These are phyloP conservation scores for Hoplodrina ambigua DNA, from an alignment of 2,888 invertebrate species.

Conservation along the genomic window DNA sequence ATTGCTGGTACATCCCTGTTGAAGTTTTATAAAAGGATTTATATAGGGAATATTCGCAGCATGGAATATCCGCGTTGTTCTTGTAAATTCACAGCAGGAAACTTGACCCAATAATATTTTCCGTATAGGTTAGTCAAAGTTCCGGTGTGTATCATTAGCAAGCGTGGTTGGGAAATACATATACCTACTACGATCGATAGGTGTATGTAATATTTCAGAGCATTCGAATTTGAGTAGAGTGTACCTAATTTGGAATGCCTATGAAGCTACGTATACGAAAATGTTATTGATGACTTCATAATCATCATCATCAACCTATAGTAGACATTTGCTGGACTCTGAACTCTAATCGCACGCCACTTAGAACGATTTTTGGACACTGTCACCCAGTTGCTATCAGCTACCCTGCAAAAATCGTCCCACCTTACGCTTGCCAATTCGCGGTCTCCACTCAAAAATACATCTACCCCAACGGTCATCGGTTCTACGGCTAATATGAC, in stretches of 20 bases:
- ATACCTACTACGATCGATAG: neutral
- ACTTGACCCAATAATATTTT: conserved; percentile 52
- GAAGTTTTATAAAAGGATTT: conserved; percentile 47
- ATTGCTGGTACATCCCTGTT: conserved; percentile 43
- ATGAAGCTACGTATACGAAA: neutral
- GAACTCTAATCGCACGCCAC: too few relatives aligned
- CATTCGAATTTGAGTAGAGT: neutral
- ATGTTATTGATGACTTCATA: too few relatives aligned
- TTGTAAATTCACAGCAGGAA: conserved; percentile 49
- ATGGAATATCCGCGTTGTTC: conserved; percentile 41
- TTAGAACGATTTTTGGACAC: too few relatives aligned
- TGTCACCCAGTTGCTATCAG: too few relatives aligned
- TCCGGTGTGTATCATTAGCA: neutral
- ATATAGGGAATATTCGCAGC: conserved; percentile 20
- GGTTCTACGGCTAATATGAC: too few relatives aligned
- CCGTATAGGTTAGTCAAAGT: conserved; percentile 24
- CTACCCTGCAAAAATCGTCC: too few relatives aligned
- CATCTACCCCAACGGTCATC: too few relatives aligned
- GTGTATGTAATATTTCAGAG: neutral
- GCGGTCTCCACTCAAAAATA: too few relatives aligned
- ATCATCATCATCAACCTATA: too few relatives aligned
- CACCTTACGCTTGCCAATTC: too few relatives aligned
- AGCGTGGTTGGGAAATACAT: neutral
- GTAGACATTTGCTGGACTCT: too few relatives aligned
- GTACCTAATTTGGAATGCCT: too few relatives aligned